A percentile compares a stretch with the other conserved stretches of the same genome.
phyloP scores from a whole-genome alignment of 2,797 vertebrate genomes.

The Malurus leucopterus region DNA sequence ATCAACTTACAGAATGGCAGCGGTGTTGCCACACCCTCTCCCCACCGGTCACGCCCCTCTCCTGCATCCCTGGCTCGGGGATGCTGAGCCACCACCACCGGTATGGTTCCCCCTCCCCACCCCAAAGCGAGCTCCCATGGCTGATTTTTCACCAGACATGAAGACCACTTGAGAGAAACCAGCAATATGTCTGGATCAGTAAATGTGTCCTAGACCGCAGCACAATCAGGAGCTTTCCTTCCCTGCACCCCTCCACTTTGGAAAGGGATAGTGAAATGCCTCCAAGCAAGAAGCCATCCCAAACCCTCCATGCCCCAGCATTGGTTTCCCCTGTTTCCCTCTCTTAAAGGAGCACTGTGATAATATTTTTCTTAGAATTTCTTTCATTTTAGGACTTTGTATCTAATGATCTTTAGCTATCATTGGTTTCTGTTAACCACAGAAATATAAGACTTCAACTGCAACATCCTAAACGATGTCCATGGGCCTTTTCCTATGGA shows the following conservation, averaged over 20 bases:
- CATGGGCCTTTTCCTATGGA: neutral
- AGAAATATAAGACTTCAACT: neutral
- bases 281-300: neutral
- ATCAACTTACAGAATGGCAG: neutral
- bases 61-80: neutral
- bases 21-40: neutral
- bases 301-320: fast-evolving
- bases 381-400: neutral
- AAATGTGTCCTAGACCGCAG: fast-evolving
- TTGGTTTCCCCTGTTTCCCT: neutral
- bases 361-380: neutral
- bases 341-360: neutral
- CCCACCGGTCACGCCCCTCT: fast-evolving
- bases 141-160: fast-evolving
- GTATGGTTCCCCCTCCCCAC: neutral
- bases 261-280: neutral
- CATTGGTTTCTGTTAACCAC: neutral
- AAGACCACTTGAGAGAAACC: neutral
- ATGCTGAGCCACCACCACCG: fast-evolving
- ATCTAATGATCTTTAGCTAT: neutral
- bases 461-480: neutral
- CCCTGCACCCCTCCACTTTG: fast-evolving
- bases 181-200: fast-evolving
- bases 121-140: fast-evolving
- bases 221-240: fast-evolving